phyloP scores from a whole-genome alignment of 1,140 invertebrate species.

The Drosophila virilis region DNA sequence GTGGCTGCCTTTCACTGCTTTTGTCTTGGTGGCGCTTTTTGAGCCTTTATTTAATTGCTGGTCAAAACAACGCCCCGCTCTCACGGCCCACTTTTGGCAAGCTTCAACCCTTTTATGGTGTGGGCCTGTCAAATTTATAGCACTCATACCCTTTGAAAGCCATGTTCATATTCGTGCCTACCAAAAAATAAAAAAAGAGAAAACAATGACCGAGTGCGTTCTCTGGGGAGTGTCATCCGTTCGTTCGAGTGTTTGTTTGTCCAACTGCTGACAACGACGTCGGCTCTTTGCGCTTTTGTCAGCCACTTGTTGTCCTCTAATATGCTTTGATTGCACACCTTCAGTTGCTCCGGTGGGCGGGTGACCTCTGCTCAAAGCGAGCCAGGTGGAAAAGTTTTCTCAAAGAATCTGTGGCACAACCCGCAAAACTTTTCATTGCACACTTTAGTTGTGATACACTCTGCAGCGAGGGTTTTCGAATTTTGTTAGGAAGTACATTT shows the following conservation, averaged over 20 bases:
- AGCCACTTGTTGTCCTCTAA: slow-evolving; percentile 59
- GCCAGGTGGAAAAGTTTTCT: slow-evolving; percentile 39
- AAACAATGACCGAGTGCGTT: slow-evolving; percentile 22
- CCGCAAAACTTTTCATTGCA: slow-evolving; percentile 42
- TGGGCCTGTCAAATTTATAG: slow-evolving; percentile 41
- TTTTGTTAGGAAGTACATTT: too few species aligned
- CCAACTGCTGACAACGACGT: slow-evolving; percentile 42
- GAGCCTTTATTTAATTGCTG: slow-evolving; percentile 66
- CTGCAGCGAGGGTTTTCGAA: not conserved
- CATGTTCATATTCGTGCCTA: slow-evolving; percentile 13
- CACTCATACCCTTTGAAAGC: slow-evolving; percentile 8
- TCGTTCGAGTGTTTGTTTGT: slow-evolving; percentile 27
- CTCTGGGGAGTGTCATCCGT: slow-evolving; percentile 19
- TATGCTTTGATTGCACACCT: slow-evolving; percentile 40
- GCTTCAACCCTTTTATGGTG: slow-evolving; percentile 20
- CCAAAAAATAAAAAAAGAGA: not conserved
- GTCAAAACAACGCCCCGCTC: slow-evolving; percentile 32
- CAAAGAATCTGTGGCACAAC: slow-evolving; percentile 42
- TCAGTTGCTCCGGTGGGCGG: slow-evolving; percentile 9
- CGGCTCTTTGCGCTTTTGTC: slow-evolving; percentile 33
- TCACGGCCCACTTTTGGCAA: slow-evolving; percentile 19
- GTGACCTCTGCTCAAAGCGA: slow-evolving; percentile 3
- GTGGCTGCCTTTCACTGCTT: slow-evolving; percentile 21
- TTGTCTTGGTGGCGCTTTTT: slow-evolving; percentile 18
- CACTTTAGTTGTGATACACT: slow-evolving; percentile 6